A percentile compares a stretch with the other conserved stretches of the same genome.
Evolutionary conservation across 2,888 invertebrate species (phyloP).

Genomic region (Brachynemurus nebulosus): DNA sequence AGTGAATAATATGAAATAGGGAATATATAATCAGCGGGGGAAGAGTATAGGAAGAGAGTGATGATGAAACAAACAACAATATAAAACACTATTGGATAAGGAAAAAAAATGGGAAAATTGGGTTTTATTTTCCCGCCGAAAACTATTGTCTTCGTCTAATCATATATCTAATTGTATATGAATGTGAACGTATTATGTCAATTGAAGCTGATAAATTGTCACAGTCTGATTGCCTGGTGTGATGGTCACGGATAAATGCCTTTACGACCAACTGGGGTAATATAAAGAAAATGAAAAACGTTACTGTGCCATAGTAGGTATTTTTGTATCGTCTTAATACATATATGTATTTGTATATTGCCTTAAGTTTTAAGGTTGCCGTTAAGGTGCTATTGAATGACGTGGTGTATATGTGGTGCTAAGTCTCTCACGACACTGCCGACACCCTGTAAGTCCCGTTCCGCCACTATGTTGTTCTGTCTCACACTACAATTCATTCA

Average conservation of each 20-base stretch:
- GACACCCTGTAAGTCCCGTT: too few species aligned
- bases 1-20: too few species aligned
- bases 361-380: neutral
- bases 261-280: conserved; percentile 75
- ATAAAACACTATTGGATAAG: too few species aligned
- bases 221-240: conserved; percentile 32
- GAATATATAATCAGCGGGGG: too few species aligned
- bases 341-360: neutral
- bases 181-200: conserved; percentile 9
- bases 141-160: neutral
- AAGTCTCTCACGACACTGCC: too few species aligned
- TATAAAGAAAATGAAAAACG: conserved; percentile 85
- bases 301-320: conserved; percentile 31
- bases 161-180: conserved; percentile 1
- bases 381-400: neutral
- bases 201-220: conserved; percentile 19
- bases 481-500: too few species aligned
- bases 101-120: conserved; percentile 32
- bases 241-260: conserved; percentile 75
- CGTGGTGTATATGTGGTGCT: too few species aligned
- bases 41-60: too few species aligned
- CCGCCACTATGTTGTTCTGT: too few species aligned
- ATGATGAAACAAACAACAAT: too few species aligned
- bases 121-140: conserved; percentile 17
- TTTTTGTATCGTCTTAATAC: neutral